Base-by-base conservation (phyloP, 2,888 invertebrate genomes). In the Cetonia aurata region DNA sequence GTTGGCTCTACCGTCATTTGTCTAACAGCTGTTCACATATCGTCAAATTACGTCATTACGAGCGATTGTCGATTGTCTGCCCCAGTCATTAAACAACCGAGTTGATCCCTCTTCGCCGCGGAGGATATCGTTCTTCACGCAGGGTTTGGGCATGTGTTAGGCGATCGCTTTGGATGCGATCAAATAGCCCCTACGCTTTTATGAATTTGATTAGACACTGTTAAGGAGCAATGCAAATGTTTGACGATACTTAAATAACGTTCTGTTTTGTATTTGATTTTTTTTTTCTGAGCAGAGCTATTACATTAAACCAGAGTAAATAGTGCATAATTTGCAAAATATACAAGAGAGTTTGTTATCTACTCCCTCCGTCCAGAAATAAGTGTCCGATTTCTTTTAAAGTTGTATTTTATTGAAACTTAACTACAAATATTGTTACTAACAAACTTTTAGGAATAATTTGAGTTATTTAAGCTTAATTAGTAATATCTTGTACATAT, bases 1-100 rank as follows among this genome's bases (percentile, higher is more conserved):
- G 82, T 81, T 80, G 81, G 81, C 80, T 79, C 78, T 78, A 79
- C 79, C 82, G 80, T 82, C 83, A 81, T 84, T 84, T 84, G 83
- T 84, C 83, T 81, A 83, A 84, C 85, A 85, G 84, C 84, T 85
- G 85, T 85, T 84, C 85, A 84, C 85, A 84, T 85, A 84, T 85
- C 83, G 82, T 84, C 84, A 82, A 83, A 84, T 85, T 84, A 82
- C 84, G 82, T 84, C 83, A 84, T 84, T 83, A 84, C 80, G 78
- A 79, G 79, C 80, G 80, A 80, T 80, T 80, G 67, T 69, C 68
- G 80, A 80, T 80, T 80, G 67, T 69, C 68, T 74, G 74, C 76
- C 78, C 76, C 73, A 73, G 60, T 70, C 69, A 70, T 72, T 74
- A 72, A 67, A 71, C 56, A 73, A 67, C 59, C 48, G 55, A 57